Evolutionary conservation across 2,888 invertebrate genomes (phyloP), one percentile per base, ranked within the genome.

Genomic region (Halictus ligatus): DNA sequence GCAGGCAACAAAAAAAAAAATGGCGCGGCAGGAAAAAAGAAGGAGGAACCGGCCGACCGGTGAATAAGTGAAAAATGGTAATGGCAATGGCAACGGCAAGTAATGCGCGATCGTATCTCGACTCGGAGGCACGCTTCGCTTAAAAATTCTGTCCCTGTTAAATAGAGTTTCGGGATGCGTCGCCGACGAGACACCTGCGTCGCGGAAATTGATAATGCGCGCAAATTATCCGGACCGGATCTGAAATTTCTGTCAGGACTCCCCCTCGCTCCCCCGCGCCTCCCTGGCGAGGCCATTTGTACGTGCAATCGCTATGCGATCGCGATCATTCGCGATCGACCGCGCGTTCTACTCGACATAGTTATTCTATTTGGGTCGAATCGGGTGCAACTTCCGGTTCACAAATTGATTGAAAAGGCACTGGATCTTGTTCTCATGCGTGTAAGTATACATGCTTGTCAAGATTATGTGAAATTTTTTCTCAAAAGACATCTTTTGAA

Each of bases 41-140:
- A 75, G n/a, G 50, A 15, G 35, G 74, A 50, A 29, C 64, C 64
- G 29, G 6, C 50, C 71, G 71, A 71, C 50, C 71, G 43, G 43
- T 43, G 71, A 71, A 25, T 40, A 60, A 71, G 69, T 25, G 75
- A 75, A 60, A 75, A 75, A 50, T 40, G 60, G 60, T 48, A 60
- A 71, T 58, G 46, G 21, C n/a, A 58, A 71, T 58, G 46, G 21
- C n/a, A 58, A 58, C 54, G 54, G 54, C 54, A 21, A 58, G 21
- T 12, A 58, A 58, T 4, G 67, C 40, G 78, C 50, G 81, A 82
- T 82, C 29, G 54, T 82, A 82, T 82, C 81, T 73, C 77, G 58
- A 21, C 29, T 75, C 40, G 10, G 54, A 69, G 67, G 29, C 35
- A 21, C 35, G 40, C 54, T 29, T 12, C 43, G 67, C 21, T 76